A percentile compares a stretch with the other conserved stretches of the same genome.
phyloP scores from a whole-genome alignment of 2,797 vertebrate genomes.

The Sylvia borin region DNA sequence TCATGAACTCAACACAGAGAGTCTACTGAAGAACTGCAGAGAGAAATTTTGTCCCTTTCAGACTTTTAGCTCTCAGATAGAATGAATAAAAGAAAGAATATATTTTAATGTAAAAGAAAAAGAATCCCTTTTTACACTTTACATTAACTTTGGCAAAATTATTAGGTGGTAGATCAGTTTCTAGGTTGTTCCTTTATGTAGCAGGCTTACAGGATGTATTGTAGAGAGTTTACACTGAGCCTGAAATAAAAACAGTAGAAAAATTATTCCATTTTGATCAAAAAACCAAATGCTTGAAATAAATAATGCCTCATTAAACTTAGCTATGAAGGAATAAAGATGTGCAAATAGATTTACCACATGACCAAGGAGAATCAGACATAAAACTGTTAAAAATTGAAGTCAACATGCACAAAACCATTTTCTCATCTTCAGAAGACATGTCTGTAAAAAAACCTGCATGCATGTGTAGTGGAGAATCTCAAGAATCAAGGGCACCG shows the following conservation, averaged over 20 bases:
- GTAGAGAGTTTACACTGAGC: background rate
- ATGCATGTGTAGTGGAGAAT: background rate
- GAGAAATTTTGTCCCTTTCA: background rate
- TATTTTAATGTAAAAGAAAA: background rate
- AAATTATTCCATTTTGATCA: background rate
- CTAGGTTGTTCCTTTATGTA: background rate
- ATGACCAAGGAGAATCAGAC: background rate
- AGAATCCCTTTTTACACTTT: fast-evolving
- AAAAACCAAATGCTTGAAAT: background rate
- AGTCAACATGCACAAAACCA: background rate
- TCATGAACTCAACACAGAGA: fast-evolving
- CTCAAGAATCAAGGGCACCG: background rate
- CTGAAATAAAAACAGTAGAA: background rate
- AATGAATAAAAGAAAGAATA: background rate
- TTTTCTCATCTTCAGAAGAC: background rate
- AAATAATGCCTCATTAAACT: background rate
- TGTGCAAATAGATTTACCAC: background rate
- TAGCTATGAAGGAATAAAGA: background rate
- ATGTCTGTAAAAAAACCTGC: fast-evolving
- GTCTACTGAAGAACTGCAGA: background rate
- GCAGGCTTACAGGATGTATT: background rate
- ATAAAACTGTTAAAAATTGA: background rate
- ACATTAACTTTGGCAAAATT: background rate
- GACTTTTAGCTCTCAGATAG: background rate
- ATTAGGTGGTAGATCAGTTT: background rate